Percentiles rank a stretch among this genome's conserved stretches.
Conservation (phyloP, 2,113 vertebrate species). For the Orientallactaga bullata region DNA sequence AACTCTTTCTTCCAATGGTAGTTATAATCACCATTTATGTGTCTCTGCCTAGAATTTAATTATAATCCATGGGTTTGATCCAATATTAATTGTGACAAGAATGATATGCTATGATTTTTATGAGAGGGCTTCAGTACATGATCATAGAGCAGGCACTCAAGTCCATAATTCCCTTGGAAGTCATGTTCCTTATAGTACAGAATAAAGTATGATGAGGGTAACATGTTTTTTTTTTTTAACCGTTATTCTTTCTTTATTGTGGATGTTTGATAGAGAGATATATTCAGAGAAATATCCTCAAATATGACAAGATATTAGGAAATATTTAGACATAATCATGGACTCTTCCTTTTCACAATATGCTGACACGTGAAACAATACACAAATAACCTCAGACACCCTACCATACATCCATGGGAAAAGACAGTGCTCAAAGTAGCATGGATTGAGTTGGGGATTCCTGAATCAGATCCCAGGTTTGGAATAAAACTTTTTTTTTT, state of each 20-base stretch:
- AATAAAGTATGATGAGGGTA: neutral
- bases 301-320: neutral
- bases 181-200: neutral
- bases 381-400: neutral
- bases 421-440: neutral
- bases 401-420: neutral
- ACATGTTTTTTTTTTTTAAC: too few species aligned
- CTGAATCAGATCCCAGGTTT: neutral
- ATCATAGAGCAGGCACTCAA: neutral
- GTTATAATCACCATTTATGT: neutral
- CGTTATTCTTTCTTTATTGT: neutral
- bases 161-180: neutral
- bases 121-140: neutral
- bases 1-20: neutral
- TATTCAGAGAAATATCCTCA: conserved; percentile 11
- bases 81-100: neutral
- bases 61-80: neutral
- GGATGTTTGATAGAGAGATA: neutral
- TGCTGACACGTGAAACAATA: neutral
- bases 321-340: neutral
- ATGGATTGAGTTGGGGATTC: neutral
- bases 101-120: neutral
- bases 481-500: neutral
- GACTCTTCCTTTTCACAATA: neutral
- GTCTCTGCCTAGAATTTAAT: neutral